Evolutionary conservation across 2,113 vertebrate species (phyloP), one percentile per base, ranked within the genome.

Genomic region (Tetraodon nigroviridis): DNA sequence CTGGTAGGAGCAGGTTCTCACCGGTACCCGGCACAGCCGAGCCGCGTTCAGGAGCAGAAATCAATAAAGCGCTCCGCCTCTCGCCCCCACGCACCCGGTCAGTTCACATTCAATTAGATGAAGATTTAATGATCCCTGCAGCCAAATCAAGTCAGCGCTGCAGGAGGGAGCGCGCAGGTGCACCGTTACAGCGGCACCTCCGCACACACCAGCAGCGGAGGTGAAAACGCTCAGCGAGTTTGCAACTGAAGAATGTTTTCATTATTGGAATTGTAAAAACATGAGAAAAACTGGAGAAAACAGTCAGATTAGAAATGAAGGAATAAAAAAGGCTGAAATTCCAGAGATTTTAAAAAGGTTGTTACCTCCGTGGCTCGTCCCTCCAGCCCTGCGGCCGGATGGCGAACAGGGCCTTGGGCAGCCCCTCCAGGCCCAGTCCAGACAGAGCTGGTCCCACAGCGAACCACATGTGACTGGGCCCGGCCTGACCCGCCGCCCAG

Each of bases 381-480:
- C 92, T 80, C 95, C 95, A 98, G 20, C 94, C 94, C 47, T 94
- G 92, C 0, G 94, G 93, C n/a, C 94, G 87, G 57, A 98, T 93
- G 0, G 93, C 91, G 20, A 97, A 94, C 51, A 96, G 69, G 5
- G 93, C 94, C 2, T 91, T 93, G 0, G 95, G 95, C 15, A 93
- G 84, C 0, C 93, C 91, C 61, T 93, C 90, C 1, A 94, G 89
- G 55, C 90, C 91, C 62, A 93, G 71, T 5, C 93, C 93, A 0
- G 92, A 91, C 58, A 97, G 84, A 5, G 91, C 93, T 1, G 94
- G 91, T 0, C 95, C 95, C 49, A 96, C 93, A 11, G 94, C 89
- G 56, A 98, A 96, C 95, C 95, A 98, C 79, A 98, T 89, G 73
- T 98, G 93, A 29, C 94, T 94, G 1, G 94, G 92, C 0, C 94